Percentiles rank a stretch among this genome's conserved stretches.
These are phyloP conservation scores for Lophura nycthemera DNA, from an alignment of 2,113 vertebrate species.

Conservation along the genomic window DNA sequence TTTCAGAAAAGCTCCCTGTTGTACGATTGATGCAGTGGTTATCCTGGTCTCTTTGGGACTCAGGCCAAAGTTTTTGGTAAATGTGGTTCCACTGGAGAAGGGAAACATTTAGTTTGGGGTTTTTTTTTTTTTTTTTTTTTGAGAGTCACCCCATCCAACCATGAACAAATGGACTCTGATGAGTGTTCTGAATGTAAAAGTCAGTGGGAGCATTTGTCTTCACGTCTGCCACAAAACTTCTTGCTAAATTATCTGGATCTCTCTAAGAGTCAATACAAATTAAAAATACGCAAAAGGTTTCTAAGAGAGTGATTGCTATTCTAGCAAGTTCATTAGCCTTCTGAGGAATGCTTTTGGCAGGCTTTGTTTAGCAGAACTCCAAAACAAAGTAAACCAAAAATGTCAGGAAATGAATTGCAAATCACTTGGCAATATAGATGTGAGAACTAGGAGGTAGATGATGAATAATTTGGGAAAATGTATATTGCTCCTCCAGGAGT, in stretches of 20 bases:
- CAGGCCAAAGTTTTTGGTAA: neutral
- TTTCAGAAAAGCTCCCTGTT: neutral
- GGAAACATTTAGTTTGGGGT: neutral
- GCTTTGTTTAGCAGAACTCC: slow-evolving; percentile 46
- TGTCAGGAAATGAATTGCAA: slow-evolving; percentile 65
- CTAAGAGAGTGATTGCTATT: slow-evolving; percentile 53
- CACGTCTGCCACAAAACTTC: slow-evolving; percentile 37
- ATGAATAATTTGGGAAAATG: slow-evolving; percentile 46
- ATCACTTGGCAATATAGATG: slow-evolving; percentile 56
- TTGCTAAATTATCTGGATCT: slow-evolving; percentile 48
- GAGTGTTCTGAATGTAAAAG: slow-evolving; percentile 36
- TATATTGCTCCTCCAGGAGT: slow-evolving; percentile 21
- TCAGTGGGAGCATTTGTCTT: slow-evolving; percentile 49
- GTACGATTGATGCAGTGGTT: neutral
- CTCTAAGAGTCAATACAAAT: slow-evolving; percentile 42
- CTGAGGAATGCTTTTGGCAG: slow-evolving; percentile 62
- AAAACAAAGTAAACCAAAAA: slow-evolving; percentile 68
- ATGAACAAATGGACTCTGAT: slow-evolving; percentile 31
- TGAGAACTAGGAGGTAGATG: neutral
- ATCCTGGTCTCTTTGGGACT: neutral
- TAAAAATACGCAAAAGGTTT: slow-evolving; percentile 54
- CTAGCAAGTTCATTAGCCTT: slow-evolving; percentile 64
- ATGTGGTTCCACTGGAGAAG: neutral
- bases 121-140: neutral
- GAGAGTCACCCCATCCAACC: neutral